phyloP scores from a whole-genome alignment of 2,888 invertebrate species.

The Caenorhabditis uteleia region DNA sequence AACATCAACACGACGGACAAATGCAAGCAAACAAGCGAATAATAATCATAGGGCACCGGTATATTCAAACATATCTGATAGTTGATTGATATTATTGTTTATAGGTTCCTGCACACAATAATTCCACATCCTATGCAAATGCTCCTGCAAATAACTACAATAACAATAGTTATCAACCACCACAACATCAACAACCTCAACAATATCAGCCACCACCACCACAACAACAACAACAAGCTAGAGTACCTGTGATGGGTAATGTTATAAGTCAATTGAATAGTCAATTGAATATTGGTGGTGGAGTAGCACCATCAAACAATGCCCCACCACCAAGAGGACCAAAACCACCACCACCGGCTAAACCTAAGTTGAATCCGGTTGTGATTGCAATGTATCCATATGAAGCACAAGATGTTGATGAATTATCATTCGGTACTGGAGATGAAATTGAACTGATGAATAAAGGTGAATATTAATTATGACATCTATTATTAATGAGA shows the following conservation, averaged over 20 bases:
- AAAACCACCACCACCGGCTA: slow-evolving; percentile 71
- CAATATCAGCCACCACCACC: slow-evolving; percentile 28
- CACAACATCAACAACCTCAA: slow-evolving; percentile 24
- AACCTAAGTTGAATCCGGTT: slow-evolving; percentile 66
- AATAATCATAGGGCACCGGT: background rate
- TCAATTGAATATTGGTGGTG: background rate
- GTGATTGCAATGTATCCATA: slow-evolving; percentile 75
- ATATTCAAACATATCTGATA: background rate
- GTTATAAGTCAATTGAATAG: slow-evolving; percentile 31
- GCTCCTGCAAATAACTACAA: background rate
- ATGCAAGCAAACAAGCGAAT: too few relatives aligned
- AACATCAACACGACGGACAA: slow-evolving; percentile 34
- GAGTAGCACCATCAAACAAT: background rate
- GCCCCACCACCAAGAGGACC: slow-evolving; percentile 66
- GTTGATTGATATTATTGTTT: background rate
- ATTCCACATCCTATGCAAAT: too few relatives aligned
- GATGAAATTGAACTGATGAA: slow-evolving; percentile 76
- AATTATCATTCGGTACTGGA: slow-evolving; percentile 76
- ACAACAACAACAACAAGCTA: slow-evolving; percentile 27
- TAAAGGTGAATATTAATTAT: slow-evolving; percentile 72
- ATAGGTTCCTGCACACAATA: slow-evolving; percentile 17
- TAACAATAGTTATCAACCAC: slow-evolving; percentile 20
- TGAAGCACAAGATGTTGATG: slow-evolving; percentile 77
- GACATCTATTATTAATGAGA: slow-evolving; percentile 3
- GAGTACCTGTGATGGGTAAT: slow-evolving; percentile 28